These are phyloP conservation scores for Chiloscyllium punctatum DNA, from an alignment of 2,797 vertebrate genomes.

Conservation along the genomic window DNA sequence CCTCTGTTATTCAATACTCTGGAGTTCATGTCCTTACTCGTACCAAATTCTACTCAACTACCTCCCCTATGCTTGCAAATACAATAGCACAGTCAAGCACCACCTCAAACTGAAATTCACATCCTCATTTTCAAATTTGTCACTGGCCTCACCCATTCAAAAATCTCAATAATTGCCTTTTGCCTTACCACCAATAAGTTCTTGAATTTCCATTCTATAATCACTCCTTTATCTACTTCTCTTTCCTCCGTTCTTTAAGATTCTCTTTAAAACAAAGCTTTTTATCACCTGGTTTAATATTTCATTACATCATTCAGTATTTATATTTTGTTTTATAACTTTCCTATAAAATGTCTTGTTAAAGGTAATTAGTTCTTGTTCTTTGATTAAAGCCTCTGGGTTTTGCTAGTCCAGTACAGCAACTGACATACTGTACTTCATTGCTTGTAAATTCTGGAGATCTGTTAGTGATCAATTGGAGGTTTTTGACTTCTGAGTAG, in stretches of 20 bases:
- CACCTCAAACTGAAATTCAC: background rate
- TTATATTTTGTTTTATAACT: too few relatives aligned
- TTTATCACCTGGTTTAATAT: too few relatives aligned
- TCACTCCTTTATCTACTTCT: background rate
- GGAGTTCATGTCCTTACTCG: too few relatives aligned
- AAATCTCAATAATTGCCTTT: background rate
- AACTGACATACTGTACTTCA: background rate
- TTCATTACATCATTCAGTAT: too few relatives aligned
- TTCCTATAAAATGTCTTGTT: background rate
- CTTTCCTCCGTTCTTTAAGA: background rate
- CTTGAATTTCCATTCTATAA: background rate
- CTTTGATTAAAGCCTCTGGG: background rate
- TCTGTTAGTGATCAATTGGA: background rate
- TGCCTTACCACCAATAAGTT: background rate
- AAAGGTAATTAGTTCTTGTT: background rate
- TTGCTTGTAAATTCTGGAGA: background rate
- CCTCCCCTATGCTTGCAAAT: background rate
- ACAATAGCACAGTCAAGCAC: background rate
- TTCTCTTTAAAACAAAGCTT: too few relatives aligned
- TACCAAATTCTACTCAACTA: background rate
- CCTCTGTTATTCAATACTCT: background rate
- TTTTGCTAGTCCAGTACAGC: background rate
- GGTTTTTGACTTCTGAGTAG: background rate
- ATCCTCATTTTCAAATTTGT: background rate
- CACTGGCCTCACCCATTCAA: background rate